Evolutionary conservation across 2,888 invertebrate genomes (phyloP).

Genomic region (Phyllotreta striolata): DNA sequence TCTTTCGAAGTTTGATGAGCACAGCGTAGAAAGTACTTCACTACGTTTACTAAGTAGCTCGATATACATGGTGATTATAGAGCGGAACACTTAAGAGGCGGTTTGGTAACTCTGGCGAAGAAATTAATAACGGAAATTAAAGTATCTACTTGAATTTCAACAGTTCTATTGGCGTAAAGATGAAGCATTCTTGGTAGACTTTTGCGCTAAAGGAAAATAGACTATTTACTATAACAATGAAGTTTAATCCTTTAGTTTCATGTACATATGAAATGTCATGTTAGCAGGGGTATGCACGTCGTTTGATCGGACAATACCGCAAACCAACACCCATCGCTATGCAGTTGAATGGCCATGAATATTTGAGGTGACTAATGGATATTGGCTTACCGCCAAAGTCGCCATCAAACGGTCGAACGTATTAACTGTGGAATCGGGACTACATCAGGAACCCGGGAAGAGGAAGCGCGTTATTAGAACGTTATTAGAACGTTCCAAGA

Average conservation of each 20-base stretch:
- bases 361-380: constrained; percentile 30
- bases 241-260: no score
- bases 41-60: not conserved
- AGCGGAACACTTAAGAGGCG: no score
- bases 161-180: no score
- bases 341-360: constrained; percentile 15
- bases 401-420: constrained; percentile 19
- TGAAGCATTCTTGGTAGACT: no score
- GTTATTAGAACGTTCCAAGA: constrained; percentile 19
- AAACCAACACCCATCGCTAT: constrained; percentile 18
- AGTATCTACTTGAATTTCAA: no score
- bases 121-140: no score
- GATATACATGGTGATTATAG: no score
- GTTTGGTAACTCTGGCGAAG: no score
- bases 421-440: constrained; percentile 22
- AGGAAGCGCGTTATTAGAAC: constrained; percentile 25
- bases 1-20: constrained; percentile 13
- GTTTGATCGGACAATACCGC: not conserved
- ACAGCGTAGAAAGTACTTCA: constrained; percentile 12
- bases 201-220: no score
- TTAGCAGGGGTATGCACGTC: not conserved
- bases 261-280: no score
- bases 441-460: constrained; percentile 21
- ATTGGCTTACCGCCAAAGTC: constrained; percentile 23
- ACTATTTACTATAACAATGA: no score